phyloP scores from a whole-genome alignment of 2,888 invertebrate species.

The Operophtera brumata region DNA sequence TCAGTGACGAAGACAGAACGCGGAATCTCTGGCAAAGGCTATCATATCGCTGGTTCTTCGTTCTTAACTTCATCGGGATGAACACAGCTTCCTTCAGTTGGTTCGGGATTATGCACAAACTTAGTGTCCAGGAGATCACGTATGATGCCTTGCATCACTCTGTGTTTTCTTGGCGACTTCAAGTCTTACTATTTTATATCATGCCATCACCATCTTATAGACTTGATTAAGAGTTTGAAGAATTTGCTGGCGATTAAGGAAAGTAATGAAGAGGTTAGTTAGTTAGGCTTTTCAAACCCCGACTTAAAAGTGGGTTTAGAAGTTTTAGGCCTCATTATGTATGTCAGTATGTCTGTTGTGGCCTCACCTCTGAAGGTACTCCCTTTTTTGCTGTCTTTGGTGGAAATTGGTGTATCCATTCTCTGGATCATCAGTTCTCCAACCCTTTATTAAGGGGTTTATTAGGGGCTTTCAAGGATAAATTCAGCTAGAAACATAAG shows the following conservation, averaged over 20 bases:
- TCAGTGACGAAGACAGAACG: conserved; percentile 4
- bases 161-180: conserved; percentile 40
- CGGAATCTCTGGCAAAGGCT: conserved; percentile 20
- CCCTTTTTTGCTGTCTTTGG: too few relatives aligned
- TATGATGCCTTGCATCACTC: conserved; percentile 42
- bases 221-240: conserved; percentile 38
- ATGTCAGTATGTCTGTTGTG: too few relatives aligned
- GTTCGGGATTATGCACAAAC: background rate
- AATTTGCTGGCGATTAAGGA: conserved; percentile 15
- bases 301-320: too few relatives aligned
- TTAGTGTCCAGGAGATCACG: conserved; percentile 43
- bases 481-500: too few relatives aligned
- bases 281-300: too few relatives aligned
- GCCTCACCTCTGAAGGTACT: too few relatives aligned
- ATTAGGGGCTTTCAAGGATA: too few relatives aligned
- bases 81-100: conserved; percentile 29
- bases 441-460: too few relatives aligned
- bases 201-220: conserved; percentile 36
- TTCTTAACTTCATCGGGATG: conserved; percentile 31
- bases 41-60: conserved; percentile 35
- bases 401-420: too few relatives aligned
- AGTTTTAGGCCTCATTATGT: too few relatives aligned
- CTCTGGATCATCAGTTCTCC: too few relatives aligned
- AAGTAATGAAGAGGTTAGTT: conserved; percentile 3
- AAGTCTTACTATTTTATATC: conserved; percentile 44